These are phyloP conservation scores for Neopipo cinnamomea DNA, from an alignment of 2,113 vertebrate genomes.

Conservation along the genomic window DNA sequence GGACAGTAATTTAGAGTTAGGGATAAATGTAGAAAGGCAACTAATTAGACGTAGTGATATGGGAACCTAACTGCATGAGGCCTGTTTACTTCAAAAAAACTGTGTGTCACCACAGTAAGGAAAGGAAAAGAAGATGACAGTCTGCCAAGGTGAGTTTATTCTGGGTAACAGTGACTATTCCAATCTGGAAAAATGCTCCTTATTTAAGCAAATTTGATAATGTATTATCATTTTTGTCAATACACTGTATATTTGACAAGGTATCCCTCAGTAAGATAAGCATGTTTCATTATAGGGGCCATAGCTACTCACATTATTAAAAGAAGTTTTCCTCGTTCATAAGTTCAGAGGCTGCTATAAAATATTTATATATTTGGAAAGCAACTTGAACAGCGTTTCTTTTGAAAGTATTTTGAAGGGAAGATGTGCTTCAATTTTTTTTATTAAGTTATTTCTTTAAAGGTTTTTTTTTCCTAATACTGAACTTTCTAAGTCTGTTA, in stretches of 20 bases:
- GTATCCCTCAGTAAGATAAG: neutral
- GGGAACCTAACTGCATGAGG: neutral
- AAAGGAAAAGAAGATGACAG: neutral
- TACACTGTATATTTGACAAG: neutral
- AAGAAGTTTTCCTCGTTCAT: neutral
- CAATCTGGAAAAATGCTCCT: neutral
- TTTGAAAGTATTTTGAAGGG: neutral
- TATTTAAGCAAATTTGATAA: constrained; percentile 13
- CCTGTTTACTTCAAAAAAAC: constrained; percentile 30
- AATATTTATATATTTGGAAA: neutral
- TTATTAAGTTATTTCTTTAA: neutral
- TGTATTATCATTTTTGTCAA: neutral
- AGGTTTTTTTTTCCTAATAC: neutral
- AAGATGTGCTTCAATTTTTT: neutral
- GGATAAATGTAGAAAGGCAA: neutral
- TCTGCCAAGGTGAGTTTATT: neutral
- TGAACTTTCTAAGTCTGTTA: neutral
- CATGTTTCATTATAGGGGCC: neutral
- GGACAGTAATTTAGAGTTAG: neutral
- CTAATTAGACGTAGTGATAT: neutral
- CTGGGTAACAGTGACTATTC: neutral
- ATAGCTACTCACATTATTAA: neutral
- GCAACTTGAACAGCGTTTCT: neutral
- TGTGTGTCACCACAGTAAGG: neutral
- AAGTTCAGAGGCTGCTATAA: neutral